Evolutionary conservation across 2,797 vertebrate genomes (phyloP).

Genomic region (Caiman crocodilus): DNA sequence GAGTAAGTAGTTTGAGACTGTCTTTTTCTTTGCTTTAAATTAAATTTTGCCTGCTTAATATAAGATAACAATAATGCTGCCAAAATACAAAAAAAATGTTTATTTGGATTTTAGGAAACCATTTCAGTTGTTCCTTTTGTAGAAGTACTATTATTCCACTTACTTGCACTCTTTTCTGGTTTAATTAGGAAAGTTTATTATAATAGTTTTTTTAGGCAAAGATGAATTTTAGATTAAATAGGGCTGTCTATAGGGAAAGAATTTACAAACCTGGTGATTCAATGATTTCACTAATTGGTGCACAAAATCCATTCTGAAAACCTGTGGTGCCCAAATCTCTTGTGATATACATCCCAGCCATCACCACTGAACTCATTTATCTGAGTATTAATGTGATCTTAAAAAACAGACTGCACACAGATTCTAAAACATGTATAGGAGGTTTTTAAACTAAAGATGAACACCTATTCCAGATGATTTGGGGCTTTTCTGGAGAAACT

Average conservation of each 20-base stretch:
- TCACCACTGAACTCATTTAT: too few relatives aligned
- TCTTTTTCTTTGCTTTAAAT: conserved; percentile 44
- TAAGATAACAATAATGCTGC: conserved; percentile 44
- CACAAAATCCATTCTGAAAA: not conserved
- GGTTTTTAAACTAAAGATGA: not conserved
- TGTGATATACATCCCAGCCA: not conserved
- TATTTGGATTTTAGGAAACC: conserved; percentile 54
- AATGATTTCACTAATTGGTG: not conserved
- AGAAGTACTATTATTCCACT: not conserved
- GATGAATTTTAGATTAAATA: conserved; percentile 43
- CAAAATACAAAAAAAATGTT: conserved; percentile 31
- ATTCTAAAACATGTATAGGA: not conserved
- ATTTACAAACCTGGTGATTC: not conserved
- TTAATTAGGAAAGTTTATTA: conserved; percentile 65
- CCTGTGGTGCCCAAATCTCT: not conserved
- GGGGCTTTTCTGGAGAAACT: not conserved
- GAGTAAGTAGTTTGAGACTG: conserved; percentile 14
- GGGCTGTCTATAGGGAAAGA: conserved; percentile 43
- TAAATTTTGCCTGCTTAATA: conserved; percentile 51
- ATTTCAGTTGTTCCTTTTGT: conserved; percentile 35
- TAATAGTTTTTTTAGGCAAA: not conserved
- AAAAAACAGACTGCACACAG: not conserved
- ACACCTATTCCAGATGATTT: not conserved
- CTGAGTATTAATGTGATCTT: too few relatives aligned
- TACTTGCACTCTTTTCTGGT: conserved; percentile 23